Percentiles rank a stretch among this genome's conserved stretches.
Evolutionary conservation across 2,888 invertebrate genomes (phyloP).

Genomic region (Adineta ricciae): DNA sequence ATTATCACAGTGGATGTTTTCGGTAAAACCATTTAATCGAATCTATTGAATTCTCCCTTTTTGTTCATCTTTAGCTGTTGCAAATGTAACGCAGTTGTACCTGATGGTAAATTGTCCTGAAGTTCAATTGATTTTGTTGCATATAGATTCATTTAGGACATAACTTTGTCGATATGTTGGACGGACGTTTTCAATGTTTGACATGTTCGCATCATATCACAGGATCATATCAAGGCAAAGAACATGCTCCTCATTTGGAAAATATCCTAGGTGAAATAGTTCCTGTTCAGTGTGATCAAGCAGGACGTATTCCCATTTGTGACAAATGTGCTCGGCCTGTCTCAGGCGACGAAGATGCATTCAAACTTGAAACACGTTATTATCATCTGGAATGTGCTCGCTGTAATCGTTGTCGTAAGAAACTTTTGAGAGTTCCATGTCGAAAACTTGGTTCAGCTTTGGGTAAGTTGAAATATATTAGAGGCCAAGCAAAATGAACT

Average conservation of each 20-base stretch:
- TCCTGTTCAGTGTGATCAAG: background rate
- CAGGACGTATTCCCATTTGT: constrained; percentile 7
- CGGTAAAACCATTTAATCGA: background rate
- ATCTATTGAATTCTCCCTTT: background rate
- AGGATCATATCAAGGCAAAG: background rate
- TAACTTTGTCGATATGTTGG: constrained; percentile 19
- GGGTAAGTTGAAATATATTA: background rate
- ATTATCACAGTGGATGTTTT: constrained; percentile 14
- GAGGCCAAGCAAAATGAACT: background rate
- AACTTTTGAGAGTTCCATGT: constrained; percentile 1
- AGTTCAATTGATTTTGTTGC: background rate
- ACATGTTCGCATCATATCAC: background rate
- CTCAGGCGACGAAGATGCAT: background rate
- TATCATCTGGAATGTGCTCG: constrained; percentile 18
- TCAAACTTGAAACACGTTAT: background rate
- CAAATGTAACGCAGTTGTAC: constrained; percentile 16
- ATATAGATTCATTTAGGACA: background rate
- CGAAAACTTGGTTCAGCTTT: constrained; percentile 22
- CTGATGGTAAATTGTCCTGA: background rate
- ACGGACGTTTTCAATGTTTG: constrained; percentile 22
- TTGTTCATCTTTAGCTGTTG: background rate
- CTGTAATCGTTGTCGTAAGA: constrained; percentile 20
- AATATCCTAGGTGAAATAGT: background rate
- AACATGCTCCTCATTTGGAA: constrained; percentile 15
- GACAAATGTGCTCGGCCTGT: constrained; percentile 11